Conservation (phyloP, 2,113 vertebrate genomes). For the Trogon melanurus region DNA sequence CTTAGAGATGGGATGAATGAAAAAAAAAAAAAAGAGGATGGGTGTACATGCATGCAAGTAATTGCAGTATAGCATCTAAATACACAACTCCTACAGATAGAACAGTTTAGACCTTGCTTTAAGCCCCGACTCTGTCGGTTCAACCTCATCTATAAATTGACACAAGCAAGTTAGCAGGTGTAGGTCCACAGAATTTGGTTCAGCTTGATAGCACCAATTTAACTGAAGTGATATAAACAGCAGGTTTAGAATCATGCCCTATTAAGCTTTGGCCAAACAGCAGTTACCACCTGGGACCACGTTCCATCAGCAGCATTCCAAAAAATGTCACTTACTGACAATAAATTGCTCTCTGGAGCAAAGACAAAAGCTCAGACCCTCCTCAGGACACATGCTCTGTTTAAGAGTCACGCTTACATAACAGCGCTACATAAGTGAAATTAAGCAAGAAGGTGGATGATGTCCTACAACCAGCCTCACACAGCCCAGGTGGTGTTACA, state of each 20-base stretch:
- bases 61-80: not conserved
- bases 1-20: not conserved
- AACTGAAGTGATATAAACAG: not conserved
- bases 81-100: not conserved
- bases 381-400: not conserved
- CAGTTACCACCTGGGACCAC: not conserved
- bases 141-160: not conserved
- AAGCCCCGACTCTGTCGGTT: not conserved
- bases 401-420: not conserved
- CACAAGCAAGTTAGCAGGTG: not conserved
- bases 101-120: not conserved
- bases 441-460: not conserved
- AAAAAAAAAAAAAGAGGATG: not conserved
- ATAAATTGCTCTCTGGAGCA: not conserved
- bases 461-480: not conserved
- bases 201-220: not conserved
- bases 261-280: not conserved
- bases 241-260: not conserved
- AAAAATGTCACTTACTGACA: not conserved
- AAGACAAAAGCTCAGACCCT: not conserved
- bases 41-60: not conserved
- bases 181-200: not conserved
- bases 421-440: not conserved
- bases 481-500: not conserved
- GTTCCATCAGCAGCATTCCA: not conserved